Evolutionary conservation across 2,113 vertebrate genomes (phyloP).

Genomic region (Grammomys dolichurus): DNA sequence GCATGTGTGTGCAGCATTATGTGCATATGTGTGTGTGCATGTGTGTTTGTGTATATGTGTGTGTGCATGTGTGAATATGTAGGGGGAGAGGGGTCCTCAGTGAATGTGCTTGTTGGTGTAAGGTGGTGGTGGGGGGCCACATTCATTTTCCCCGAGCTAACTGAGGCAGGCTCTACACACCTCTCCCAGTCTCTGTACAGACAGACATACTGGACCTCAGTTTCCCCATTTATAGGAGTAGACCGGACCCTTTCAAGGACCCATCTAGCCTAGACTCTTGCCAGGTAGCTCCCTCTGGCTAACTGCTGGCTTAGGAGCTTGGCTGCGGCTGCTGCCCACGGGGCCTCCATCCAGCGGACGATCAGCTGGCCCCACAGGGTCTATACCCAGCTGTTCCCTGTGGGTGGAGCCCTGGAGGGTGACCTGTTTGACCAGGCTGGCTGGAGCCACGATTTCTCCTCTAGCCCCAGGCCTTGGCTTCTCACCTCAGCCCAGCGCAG

Average conservation of each 20-base stretch:
- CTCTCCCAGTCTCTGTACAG: accelerated
- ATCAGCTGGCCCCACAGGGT: background rate
- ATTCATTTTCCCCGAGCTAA: background rate
- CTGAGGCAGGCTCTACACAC: background rate
- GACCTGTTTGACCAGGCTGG: background rate
- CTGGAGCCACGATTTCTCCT: background rate
- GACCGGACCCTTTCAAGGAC: background rate
- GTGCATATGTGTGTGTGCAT: accelerated
- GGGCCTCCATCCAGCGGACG: background rate
- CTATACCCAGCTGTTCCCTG: background rate
- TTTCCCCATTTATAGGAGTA: background rate
- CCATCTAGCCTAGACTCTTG: background rate
- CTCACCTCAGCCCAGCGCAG: too few species aligned
- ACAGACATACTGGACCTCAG: background rate
- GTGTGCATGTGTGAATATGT: background rate
- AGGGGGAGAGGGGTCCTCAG: background rate
- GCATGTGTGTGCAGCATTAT: accelerated
- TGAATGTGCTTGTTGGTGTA: accelerated
- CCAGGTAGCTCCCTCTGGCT: background rate
- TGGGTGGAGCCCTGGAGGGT: background rate
- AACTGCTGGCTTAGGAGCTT: background rate
- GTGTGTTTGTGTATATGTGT: background rate
- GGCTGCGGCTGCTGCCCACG: background rate
- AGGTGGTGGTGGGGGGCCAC: background rate
- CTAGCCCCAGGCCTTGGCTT: background rate